Base-by-base conservation (phyloP, 1,140 invertebrate genomes). In the Whitmania pigra region DNA sequence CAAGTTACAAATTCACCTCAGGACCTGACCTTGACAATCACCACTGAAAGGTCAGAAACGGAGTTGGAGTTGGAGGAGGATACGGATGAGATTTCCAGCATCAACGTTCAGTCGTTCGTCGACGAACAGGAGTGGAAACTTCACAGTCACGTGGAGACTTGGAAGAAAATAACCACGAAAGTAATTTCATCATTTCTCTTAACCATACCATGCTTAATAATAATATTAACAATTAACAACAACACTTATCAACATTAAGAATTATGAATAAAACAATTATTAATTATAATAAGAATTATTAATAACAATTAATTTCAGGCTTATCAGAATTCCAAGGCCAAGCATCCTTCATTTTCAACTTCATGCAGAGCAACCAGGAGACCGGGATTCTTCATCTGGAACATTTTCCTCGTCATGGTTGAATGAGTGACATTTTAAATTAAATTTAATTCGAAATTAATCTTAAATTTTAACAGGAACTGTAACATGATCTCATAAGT, bases 61-160 rank as follows among this genome's bases (percentile, higher is more conserved):
- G 81, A 82, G 71, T 78, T 82, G 53, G 80, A 80, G 72, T 71
- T 82, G 18, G 75, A 81, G 11, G 80, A 81, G 73, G 80, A 82
- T 71, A 73, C 72, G 22, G 77, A 79, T 20, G 81, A 81, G 71
- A 75, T 79, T 29, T 80, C 82, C 73, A 78, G 81, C 69, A 80
- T 82, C 20, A 82, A 82, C 73, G 79, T 78, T 71, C 80, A 81
- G 71, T 81, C 80, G 2, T 82, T 82, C 74, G 80, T 82, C 11
- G 81, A 82, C 73, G 81, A 82, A 77, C 81, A 82, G 73, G 81
- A 82, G 73, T 82, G 81, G 81, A 76, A 78, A 71, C 76, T 82
- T 22, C 81, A 82, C 75, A 78, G 78, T 54, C 81, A 82, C 72
- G 80, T 80, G 6, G 79, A 82, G 73, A 79, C 80, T 29, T 71